Evolutionary conservation across 2,797 vertebrate species (phyloP).

Genomic region (Rhadinocentrus ornatus): DNA sequence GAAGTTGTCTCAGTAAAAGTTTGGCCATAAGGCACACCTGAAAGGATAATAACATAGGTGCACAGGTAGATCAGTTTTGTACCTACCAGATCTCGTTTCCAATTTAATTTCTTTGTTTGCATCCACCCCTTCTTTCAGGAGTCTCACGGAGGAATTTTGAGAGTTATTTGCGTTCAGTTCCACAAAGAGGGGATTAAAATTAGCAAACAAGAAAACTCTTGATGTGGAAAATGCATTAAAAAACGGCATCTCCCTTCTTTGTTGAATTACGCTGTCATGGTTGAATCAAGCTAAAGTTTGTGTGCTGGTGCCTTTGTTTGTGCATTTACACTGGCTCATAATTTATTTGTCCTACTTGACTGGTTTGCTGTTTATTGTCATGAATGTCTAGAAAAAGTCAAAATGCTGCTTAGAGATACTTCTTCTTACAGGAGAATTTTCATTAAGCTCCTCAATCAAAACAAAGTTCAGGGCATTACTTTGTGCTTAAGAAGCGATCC

Average conservation of each 20-base stretch:
- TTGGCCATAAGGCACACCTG: background rate
- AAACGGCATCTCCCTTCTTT: slow-evolving; percentile 21
- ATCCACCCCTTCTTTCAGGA: background rate
- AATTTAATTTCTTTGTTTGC: background rate
- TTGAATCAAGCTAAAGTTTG: slow-evolving; percentile 48
- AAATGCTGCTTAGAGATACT: slow-evolving; percentile 5
- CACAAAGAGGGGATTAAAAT: slow-evolving; percentile 35
- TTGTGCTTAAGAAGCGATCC: slow-evolving; percentile 10
- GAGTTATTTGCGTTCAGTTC: slow-evolving; percentile 20
- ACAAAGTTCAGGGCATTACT: background rate
- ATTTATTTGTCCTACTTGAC: slow-evolving; percentile 58
- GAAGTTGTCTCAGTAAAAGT: background rate
- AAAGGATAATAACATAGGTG: background rate
- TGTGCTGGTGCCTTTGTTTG: slow-evolving; percentile 23
- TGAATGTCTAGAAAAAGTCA: slow-evolving; percentile 27
- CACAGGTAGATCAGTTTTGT: background rate
- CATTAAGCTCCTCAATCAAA: slow-evolving; percentile 43
- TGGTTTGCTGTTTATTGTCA: slow-evolving; percentile 58
- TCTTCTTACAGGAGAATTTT: slow-evolving; percentile 28
- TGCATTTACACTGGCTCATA: slow-evolving; percentile 5
- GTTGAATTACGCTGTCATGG: slow-evolving; percentile 32
- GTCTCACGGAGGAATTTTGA: background rate
- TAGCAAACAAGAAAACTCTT: slow-evolving; percentile 21
- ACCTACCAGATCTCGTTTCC: background rate
- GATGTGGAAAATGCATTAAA: slow-evolving; percentile 53